These are phyloP conservation scores for Hoplostethus atlanticus DNA, from an alignment of 2,797 vertebrate species.

Conservation along the genomic window DNA sequence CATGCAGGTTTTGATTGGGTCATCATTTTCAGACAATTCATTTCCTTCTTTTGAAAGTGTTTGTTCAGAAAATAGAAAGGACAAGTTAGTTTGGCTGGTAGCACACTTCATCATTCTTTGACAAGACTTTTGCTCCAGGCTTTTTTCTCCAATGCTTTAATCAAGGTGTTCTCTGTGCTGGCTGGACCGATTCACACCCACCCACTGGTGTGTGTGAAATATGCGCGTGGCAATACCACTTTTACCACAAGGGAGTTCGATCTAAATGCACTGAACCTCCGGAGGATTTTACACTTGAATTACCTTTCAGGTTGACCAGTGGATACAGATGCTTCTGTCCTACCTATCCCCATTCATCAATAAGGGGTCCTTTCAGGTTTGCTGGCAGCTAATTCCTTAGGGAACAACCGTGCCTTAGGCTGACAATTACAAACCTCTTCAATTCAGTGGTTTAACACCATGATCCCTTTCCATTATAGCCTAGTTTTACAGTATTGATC, in stretches of 20 bases:
- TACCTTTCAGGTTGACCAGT: constrained; percentile 46
- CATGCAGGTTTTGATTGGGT: constrained; percentile 31
- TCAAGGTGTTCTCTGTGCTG: constrained; percentile 23
- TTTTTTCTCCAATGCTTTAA: constrained; percentile 38
- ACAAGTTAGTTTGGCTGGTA: neutral
- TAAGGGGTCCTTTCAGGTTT: constrained; percentile 52
- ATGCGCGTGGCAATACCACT: constrained; percentile 15
- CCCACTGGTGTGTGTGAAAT: neutral
- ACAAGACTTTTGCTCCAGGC: constrained; percentile 20
- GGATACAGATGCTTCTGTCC: constrained; percentile 30
- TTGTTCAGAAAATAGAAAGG: constrained; percentile 11
- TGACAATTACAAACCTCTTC: constrained; percentile 43
- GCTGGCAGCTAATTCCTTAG: constrained; percentile 40
- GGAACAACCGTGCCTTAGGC: constrained; percentile 41
- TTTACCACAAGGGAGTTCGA: constrained; percentile 14
- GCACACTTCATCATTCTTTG: constrained; percentile 33
- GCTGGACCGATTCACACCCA: constrained; percentile 24
- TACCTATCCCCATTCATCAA: constrained; percentile 41
- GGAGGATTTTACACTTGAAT: constrained; percentile 44
- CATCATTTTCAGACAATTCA: constrained; percentile 7
- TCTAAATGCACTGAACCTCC: constrained; percentile 14
- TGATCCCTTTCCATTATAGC: constrained; percentile 46
- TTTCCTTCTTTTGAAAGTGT: constrained; percentile 11
- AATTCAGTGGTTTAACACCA: constrained; percentile 42
- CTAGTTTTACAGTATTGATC: constrained; percentile 51